Conservation (phyloP, 1,140 invertebrate genomes). For the Caenorhabditis remanei region DNA sequence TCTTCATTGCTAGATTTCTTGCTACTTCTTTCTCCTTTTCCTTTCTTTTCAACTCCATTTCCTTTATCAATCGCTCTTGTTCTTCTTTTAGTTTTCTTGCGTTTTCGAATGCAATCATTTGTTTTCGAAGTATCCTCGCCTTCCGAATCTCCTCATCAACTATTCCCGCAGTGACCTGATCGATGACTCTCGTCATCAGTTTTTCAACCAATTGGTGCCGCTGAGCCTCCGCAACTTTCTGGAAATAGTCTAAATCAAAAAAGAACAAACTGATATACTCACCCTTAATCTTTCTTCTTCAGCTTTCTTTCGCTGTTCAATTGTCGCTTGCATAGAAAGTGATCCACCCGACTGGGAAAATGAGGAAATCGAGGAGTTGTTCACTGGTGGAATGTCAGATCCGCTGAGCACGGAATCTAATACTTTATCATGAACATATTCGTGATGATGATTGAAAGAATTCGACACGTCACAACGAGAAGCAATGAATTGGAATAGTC, state of each 20-base stretch:
- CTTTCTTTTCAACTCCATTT: not conserved
- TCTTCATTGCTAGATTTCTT: not conserved
- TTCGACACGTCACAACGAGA: slow-evolving; percentile 31
- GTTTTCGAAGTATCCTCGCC: slow-evolving; percentile 6
- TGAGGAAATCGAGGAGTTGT: not conserved
- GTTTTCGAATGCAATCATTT: slow-evolving; percentile 23
- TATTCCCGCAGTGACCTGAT: not conserved
- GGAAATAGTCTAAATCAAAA: slow-evolving; percentile 11
- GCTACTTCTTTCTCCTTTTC: slow-evolving; percentile 15
- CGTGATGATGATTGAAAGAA: slow-evolving; percentile 46
- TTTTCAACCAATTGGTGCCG: not conserved
- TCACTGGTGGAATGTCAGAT: not conserved
- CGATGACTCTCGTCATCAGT: not conserved
- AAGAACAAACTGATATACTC: not conserved
- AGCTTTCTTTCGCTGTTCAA: slow-evolving; percentile 1
- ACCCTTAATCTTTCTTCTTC: slow-evolving; percentile 23
- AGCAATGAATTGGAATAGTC: slow-evolving; percentile 37
- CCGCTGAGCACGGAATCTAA: not conserved
- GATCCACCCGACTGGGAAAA: not conserved
- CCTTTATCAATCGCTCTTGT: not conserved
- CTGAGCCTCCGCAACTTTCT: not conserved
- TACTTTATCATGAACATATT: slow-evolving; percentile 8
- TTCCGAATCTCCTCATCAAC: not conserved
- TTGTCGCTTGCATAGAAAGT: not conserved
- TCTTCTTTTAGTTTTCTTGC: slow-evolving; percentile 9